Percentiles rank a stretch among this genome's conserved stretches.
Conservation (phyloP, 2,113 vertebrate species). For the Ia io region DNA sequence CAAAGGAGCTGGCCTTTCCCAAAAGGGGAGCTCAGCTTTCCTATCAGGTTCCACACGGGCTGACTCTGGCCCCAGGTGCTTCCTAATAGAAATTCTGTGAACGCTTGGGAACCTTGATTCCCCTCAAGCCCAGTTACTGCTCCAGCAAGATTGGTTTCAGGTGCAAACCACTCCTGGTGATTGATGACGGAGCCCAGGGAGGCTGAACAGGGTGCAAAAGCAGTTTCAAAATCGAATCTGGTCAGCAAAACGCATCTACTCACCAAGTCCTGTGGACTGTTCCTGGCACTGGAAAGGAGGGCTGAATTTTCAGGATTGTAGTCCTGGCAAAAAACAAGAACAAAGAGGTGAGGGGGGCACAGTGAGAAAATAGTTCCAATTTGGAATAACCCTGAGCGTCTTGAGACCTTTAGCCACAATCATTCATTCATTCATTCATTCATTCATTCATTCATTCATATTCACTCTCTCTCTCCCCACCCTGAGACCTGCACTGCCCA, state of each 20-base stretch:
- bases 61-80: neutral
- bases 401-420: neutral
- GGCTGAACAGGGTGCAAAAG: constrained; percentile 40
- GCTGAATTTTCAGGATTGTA: constrained; percentile 50
- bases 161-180: constrained; percentile 40
- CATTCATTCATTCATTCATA: neutral
- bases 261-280: constrained; percentile 68
- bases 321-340: constrained; percentile 53
- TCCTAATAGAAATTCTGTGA: neutral
- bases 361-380: neutral
- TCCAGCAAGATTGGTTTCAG: constrained; percentile 41
- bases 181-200: neutral
- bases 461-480: neutral
- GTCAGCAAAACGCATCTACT: constrained; percentile 73
- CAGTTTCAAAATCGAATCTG: constrained; percentile 49
- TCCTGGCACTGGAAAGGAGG: constrained; percentile 49
- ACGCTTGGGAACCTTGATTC: neutral
- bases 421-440: neutral
- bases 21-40: neutral
- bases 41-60: neutral
- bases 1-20: neutral
- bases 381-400: neutral
- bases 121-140: constrained; percentile 48
- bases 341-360: too few species aligned
- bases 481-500: neutral